Evolutionary conservation across 2,888 invertebrate species (phyloP).

Genomic region (Philonicus albiceps): DNA sequence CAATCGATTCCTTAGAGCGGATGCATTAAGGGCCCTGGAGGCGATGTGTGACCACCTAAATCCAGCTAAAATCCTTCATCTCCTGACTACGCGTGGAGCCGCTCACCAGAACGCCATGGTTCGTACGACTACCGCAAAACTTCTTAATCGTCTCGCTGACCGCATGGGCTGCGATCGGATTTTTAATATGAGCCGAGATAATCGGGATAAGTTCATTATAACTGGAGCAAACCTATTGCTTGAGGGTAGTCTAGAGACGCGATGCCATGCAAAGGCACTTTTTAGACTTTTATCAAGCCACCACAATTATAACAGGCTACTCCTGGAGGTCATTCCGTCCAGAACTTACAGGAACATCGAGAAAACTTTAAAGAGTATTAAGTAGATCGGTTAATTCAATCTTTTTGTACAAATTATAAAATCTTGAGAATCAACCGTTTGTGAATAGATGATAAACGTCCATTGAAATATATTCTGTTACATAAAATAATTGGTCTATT

Average conservation of each 20-base stretch:
- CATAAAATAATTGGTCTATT: background rate
- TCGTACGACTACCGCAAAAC: slow-evolving; percentile 81
- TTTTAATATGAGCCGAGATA: slow-evolving; percentile 77
- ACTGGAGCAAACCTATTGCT: slow-evolving; percentile 83
- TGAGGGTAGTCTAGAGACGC: slow-evolving; percentile 87
- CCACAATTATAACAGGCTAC: slow-evolving; percentile 75
- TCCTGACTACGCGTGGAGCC: slow-evolving; percentile 75
- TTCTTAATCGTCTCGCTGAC: slow-evolving; percentile 76
- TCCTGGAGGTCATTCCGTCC: slow-evolving; percentile 82
- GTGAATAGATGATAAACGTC: background rate
- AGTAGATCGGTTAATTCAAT: background rate
- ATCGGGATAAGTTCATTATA: slow-evolving; percentile 79
- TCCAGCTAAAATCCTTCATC: slow-evolving; percentile 71
- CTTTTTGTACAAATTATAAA: slow-evolving; percentile 6
- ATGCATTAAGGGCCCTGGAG: slow-evolving; percentile 80
- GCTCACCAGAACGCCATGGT: slow-evolving; percentile 88
- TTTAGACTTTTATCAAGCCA: slow-evolving; percentile 77
- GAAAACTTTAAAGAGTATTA: slow-evolving; percentile 71
- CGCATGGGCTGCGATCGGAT: slow-evolving; percentile 77
- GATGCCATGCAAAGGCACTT: slow-evolving; percentile 80
- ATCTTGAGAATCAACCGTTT: slow-evolving; percentile 6
- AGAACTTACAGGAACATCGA: slow-evolving; percentile 83
- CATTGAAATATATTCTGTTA: slow-evolving; percentile 32
- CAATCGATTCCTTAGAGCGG: slow-evolving; percentile 89
- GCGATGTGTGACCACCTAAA: slow-evolving; percentile 81